Conservation (phyloP, 2,113 vertebrate genomes). For the Daphoenositta chrysoptera region DNA sequence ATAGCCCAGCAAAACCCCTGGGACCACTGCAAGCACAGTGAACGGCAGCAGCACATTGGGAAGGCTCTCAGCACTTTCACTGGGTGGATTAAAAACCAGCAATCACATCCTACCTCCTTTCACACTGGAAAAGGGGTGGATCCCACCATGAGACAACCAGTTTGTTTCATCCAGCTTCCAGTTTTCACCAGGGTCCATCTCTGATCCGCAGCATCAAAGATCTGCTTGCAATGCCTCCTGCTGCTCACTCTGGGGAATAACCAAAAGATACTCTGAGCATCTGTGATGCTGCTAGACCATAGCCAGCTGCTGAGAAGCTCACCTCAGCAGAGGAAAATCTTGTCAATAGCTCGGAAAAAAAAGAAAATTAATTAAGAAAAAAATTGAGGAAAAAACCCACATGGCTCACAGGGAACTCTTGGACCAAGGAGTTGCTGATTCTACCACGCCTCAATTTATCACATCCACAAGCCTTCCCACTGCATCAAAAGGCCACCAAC, state of each 20-base stretch:
- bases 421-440: not conserved
- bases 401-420: not conserved
- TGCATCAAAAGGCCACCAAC: not conserved
- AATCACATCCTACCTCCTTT: conserved; percentile 61
- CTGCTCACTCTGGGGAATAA: conserved; percentile 27
- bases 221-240: conserved; percentile 5
- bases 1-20: not conserved
- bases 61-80: not conserved
- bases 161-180: conserved; percentile 76
- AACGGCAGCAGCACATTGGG: not conserved
- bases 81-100: not conserved
- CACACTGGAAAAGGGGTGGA: conserved; percentile 63
- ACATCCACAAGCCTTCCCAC: not conserved
- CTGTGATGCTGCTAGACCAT: not conserved
- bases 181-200: conserved; percentile 74
- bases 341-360: not conserved
- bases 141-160: conserved; percentile 71
- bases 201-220: conserved; percentile 43
- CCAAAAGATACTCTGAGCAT: conserved; percentile 24
- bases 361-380: not conserved
- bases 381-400: fast-evolving
- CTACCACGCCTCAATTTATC: not conserved
- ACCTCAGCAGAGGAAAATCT: not conserved
- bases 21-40: not conserved
- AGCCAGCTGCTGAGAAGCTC: not conserved